Evolutionary conservation across 2,888 invertebrate genomes (phyloP).

Genomic region (Lumbricus terrestris): DNA sequence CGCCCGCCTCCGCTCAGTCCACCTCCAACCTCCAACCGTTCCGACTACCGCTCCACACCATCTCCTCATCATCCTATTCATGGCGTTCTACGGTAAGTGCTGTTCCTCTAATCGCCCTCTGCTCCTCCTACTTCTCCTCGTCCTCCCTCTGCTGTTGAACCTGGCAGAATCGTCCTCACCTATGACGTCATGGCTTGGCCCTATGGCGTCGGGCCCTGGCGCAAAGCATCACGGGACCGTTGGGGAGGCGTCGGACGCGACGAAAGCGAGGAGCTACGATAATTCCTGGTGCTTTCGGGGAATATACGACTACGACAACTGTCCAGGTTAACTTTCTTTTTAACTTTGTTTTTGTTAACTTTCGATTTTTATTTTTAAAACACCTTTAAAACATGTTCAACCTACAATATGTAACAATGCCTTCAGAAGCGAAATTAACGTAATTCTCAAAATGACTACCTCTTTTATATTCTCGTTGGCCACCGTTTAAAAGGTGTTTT

Average conservation of each 20-base stretch:
- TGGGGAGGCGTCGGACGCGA: not conserved
- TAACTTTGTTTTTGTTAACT: too few species aligned
- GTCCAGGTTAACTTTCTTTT: slow-evolving; percentile 34
- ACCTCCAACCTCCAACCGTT: not conserved
- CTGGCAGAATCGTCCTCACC: not conserved
- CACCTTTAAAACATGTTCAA: too few species aligned
- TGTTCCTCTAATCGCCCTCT: not conserved
- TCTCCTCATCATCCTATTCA: not conserved
- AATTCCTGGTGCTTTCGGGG: slow-evolving; percentile 36
- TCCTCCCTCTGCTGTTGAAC: not conserved
- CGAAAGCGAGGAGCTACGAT: slow-evolving; percentile 20
- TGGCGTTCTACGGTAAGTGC: not conserved
- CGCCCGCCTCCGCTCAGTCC: not conserved
- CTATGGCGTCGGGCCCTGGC: not conserved
- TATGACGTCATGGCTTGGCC: not conserved
- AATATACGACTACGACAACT: slow-evolving; percentile 37
- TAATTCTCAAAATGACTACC: too few species aligned
- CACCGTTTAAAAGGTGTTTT: too few species aligned
- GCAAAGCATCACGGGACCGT: not conserved
- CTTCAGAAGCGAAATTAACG: too few species aligned
- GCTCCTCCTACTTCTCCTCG: not conserved
- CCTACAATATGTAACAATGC: too few species aligned
- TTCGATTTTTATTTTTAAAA: too few species aligned
- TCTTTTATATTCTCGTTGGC: too few species aligned
- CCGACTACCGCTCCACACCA: not conserved